Conservation (phyloP, 2,888 invertebrate genomes). For the Drosophila vallismaia region DNA sequence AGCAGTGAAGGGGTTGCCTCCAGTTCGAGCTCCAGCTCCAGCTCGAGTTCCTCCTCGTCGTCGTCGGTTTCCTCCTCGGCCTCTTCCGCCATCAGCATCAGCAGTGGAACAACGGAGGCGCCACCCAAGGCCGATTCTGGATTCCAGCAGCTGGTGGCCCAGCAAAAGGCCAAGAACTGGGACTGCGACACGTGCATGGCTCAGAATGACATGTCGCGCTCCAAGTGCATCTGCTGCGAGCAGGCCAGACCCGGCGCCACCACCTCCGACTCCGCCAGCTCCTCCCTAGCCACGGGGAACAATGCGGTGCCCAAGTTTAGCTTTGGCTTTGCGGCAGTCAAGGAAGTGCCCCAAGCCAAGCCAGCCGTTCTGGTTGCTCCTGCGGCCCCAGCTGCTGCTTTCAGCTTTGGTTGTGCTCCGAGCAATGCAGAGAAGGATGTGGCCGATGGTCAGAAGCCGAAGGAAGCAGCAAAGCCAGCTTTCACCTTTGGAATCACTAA, state of each 20-base stretch:
- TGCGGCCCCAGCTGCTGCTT: background rate
- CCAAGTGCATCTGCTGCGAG: constrained; percentile 86
- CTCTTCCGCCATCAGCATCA: constrained; percentile 10
- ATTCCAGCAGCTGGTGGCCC: constrained; percentile 80
- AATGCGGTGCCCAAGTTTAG: constrained; percentile 73
- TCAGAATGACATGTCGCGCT: constrained; percentile 84
- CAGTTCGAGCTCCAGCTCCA: constrained; percentile 1
- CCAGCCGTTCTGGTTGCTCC: background rate
- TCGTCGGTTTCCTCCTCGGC: background rate
- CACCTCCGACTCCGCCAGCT: constrained; percentile 1
- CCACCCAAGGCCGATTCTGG: constrained; percentile 70
- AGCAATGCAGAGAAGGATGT: constrained; percentile 18
- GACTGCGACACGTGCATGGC: constrained; percentile 87
- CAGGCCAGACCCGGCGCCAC: constrained; percentile 84
- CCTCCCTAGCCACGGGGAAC: background rate
- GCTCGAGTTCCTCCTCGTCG: constrained; percentile 2
- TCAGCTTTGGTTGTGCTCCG: constrained; percentile 30
- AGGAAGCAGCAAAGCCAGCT: constrained; percentile 27
- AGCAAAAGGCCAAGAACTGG: constrained; percentile 85
- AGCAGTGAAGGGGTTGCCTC: background rate
- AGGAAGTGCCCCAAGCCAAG: constrained; percentile 6
- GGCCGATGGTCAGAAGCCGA: background rate
- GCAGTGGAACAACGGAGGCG: constrained; percentile 37
- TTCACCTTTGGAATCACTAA: constrained; percentile 19
- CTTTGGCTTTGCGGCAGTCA: constrained; percentile 77